These are phyloP conservation scores for Limnephilus rhombicus DNA, from an alignment of 2,888 invertebrate genomes.

Conservation along the genomic window DNA sequence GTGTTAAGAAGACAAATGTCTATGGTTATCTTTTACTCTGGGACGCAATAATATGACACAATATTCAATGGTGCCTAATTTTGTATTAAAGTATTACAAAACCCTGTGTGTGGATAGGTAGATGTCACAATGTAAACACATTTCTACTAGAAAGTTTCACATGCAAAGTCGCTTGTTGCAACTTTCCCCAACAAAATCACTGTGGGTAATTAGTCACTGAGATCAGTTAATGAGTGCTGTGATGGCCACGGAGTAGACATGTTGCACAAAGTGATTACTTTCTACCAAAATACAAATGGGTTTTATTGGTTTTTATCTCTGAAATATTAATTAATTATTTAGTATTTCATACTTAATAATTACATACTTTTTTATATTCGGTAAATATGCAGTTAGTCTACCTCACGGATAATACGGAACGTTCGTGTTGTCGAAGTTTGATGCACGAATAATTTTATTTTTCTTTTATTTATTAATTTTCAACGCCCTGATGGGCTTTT, in stretches of 20 bases:
- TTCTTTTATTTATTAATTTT: no score
- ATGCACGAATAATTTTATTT: no score
- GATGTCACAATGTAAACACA: not conserved
- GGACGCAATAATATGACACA: not conserved
- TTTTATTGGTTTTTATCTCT: no score
- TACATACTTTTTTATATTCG: no score
- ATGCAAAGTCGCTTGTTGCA: not conserved
- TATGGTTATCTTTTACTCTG: not conserved
- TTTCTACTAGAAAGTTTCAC: not conserved
- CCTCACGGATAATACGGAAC: no score
- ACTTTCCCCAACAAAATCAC: not conserved
- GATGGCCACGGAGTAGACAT: not conserved
- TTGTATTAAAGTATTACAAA: not conserved
- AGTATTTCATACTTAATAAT: no score
- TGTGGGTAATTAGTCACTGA: not conserved
- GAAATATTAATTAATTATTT: no score
- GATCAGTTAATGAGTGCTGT: not conserved
- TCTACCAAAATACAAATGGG: not conserved
- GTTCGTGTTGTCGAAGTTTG: no score
- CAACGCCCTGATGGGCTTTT: no score
- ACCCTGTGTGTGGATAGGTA: not conserved
- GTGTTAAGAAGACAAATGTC: not conserved
- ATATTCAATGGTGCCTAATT: not conserved
- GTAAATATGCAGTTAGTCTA: no score
- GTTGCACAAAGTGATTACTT: not conserved